Evolutionary conservation across 2,113 vertebrate genomes (phyloP).

Genomic region (Odobenus rosmarus): DNA sequence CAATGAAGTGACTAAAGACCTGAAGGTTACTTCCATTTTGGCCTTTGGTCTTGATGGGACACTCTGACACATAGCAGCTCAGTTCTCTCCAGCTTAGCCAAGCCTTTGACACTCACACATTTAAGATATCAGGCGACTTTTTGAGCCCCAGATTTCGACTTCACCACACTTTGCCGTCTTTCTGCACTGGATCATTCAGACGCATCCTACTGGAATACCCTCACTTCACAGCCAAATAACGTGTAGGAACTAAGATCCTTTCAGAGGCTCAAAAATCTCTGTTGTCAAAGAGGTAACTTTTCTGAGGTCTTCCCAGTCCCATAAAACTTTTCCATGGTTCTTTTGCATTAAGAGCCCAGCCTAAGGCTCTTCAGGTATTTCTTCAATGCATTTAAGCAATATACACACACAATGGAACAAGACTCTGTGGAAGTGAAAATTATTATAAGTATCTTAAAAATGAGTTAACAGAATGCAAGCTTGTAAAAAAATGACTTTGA

Average conservation of each 20-base stretch:
- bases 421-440: not conserved
- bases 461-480: not conserved
- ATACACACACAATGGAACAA: not conserved
- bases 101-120: not conserved
- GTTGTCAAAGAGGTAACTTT: not conserved
- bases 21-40: not conserved
- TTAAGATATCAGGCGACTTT: not conserved
- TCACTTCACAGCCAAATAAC: not conserved
- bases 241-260: accelerated
- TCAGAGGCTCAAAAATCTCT: not conserved
- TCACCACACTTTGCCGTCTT: not conserved
- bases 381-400: not conserved
- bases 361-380: not conserved
- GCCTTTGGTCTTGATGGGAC: not conserved
- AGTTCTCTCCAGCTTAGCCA: not conserved
- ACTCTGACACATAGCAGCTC: not conserved
- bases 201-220: accelerated
- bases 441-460: not conserved
- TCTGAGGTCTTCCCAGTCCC: not conserved
- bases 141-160: too few relatives aligned
- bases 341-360: not conserved
- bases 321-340: not conserved
- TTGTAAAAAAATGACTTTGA: constrained; percentile 3
- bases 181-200: not conserved
- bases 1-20: not conserved